Percentiles rank a stretch among this genome's conserved stretches.
Evolutionary conservation across 2,113 vertebrate species (phyloP).

Genomic region (Vicugna pacos): DNA sequence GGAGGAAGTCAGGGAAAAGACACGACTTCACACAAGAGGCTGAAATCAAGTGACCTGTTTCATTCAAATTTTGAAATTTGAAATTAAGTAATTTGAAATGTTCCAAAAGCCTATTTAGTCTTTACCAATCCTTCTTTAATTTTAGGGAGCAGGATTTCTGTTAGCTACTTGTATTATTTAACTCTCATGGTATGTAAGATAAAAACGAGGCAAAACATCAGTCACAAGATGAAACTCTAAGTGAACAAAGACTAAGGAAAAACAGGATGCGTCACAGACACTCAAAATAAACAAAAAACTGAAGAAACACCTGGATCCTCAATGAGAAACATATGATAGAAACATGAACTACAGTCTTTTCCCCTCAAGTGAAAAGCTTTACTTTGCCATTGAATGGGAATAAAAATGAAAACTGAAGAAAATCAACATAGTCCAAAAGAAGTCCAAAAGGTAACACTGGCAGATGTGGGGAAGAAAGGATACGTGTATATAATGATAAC

Average conservation of each 20-base stretch:
- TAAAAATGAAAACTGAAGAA: conserved; percentile 27
- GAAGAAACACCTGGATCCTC: background rate
- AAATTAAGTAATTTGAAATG: background rate
- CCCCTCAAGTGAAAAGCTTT: background rate
- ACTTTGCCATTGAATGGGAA: background rate
- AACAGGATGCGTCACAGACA: background rate
- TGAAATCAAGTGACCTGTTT: background rate
- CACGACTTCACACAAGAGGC: background rate
- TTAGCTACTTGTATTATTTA: background rate
- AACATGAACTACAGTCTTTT: background rate
- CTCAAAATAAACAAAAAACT: background rate
- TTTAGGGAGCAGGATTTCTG: background rate
- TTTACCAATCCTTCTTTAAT: background rate
- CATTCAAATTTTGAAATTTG: background rate
- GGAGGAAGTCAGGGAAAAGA: background rate
- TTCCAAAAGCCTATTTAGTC: background rate
- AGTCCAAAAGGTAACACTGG: background rate
- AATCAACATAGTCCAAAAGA: background rate
- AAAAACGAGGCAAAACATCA: too few species aligned
- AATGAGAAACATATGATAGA: background rate
- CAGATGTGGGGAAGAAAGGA: background rate
- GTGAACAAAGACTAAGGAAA: background rate
- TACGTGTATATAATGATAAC: fast-evolving
- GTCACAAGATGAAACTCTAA: background rate
- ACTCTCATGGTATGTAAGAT: background rate